phyloP scores from a whole-genome alignment of 2,113 vertebrate species.

The Penelope pileata region DNA sequence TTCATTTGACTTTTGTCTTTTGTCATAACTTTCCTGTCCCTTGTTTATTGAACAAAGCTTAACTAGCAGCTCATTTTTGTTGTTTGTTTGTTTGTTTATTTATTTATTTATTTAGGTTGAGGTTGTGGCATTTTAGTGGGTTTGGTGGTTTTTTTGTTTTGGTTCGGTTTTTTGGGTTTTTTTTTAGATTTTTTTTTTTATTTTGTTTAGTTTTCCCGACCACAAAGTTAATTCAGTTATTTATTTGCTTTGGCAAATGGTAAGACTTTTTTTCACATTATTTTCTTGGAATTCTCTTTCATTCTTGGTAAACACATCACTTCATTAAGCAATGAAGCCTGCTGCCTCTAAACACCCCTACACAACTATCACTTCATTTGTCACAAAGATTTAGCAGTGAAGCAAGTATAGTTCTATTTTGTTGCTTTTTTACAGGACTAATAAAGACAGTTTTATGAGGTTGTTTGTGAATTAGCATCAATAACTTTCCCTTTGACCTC shows the following conservation, averaged over 20 bases:
- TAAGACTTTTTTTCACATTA: background rate
- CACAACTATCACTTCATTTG: background rate
- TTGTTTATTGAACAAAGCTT: background rate
- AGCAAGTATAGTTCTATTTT: background rate
- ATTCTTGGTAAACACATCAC: background rate
- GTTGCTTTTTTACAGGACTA: background rate
- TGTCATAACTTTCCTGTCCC: background rate
- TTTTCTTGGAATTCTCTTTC: background rate
- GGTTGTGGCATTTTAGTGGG: background rate
- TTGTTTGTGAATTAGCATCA: slow-evolving; percentile 10
- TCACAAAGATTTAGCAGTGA: background rate
- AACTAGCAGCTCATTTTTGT: background rate
- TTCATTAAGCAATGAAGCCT: background rate
- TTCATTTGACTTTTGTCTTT: background rate
- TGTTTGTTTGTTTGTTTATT: background rate
- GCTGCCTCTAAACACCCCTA: background rate
- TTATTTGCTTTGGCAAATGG: background rate
- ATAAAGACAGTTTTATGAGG: slow-evolving; percentile 17
- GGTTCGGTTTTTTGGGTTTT: background rate
- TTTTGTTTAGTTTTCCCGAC: background rate
- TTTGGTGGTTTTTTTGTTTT: background rate
- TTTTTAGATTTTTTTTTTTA: background rate
- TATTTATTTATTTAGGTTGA: background rate
- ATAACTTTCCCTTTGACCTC: background rate
- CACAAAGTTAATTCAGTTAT: background rate